Percentiles rank a stretch among this genome's conserved stretches.
These are phyloP conservation scores for Drosophila atroscutellata DNA, from an alignment of 2,888 invertebrate species.

Conservation along the genomic window DNA sequence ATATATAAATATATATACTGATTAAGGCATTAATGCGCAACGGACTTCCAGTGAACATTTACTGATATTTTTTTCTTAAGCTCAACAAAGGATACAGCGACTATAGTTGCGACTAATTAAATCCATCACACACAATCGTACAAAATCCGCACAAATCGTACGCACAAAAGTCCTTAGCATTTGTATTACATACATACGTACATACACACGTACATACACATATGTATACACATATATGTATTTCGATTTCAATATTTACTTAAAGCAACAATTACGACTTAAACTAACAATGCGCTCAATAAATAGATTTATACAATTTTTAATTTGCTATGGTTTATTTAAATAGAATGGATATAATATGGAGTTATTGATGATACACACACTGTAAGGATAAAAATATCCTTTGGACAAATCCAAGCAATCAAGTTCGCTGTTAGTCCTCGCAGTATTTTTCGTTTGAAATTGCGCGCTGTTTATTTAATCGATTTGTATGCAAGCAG, in stretches of 20 bases:
- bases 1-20: slow-evolving; percentile 10
- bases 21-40: slow-evolving; percentile 68
- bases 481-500: neutral
- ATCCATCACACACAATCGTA: slow-evolving; percentile 17
- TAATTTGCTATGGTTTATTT: neutral
- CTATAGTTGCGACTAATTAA: slow-evolving; percentile 9
- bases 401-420: neutral
- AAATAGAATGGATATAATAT: neutral
- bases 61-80: slow-evolving; percentile 66
- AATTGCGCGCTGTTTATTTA: neutral
- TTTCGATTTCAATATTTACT: slow-evolving; percentile 60
- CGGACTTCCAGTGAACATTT: slow-evolving; percentile 82
- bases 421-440: neutral
- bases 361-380: neutral
- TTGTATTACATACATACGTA: slow-evolving; percentile 52
- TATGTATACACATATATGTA: slow-evolving; percentile 12
- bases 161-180: slow-evolving; percentile 58
- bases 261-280: slow-evolving; percentile 77
- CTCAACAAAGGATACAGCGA: slow-evolving; percentile 18
- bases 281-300: slow-evolving; percentile 72
- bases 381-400: neutral
- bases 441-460: neutral
- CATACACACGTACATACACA: slow-evolving; percentile 16
- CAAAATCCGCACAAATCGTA: slow-evolving; percentile 33
- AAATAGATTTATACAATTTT: slow-evolving; percentile 77